Conservation (phyloP, 2,113 vertebrate species). For the Panthera uncia region DNA sequence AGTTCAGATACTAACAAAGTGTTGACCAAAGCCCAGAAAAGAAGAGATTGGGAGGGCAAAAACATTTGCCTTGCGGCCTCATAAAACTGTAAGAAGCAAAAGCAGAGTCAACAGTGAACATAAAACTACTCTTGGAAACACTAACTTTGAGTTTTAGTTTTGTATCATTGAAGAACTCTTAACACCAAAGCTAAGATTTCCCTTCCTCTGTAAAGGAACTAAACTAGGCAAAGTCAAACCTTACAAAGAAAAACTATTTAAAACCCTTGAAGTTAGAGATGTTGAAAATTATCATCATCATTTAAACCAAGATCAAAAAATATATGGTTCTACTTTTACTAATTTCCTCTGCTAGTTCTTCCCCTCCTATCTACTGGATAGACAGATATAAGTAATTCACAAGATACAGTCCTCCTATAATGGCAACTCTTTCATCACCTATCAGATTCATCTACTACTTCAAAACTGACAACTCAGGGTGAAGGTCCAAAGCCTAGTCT, state of each 20-base stretch:
- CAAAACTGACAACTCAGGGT: background rate
- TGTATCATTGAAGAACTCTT: background rate
- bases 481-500: background rate
- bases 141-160: slow-evolving; percentile 26
- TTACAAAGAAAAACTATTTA: slow-evolving; percentile 24
- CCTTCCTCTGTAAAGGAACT: background rate
- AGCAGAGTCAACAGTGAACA: background rate
- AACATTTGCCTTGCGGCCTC: background rate
- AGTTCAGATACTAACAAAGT: slow-evolving; percentile 17
- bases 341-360: background rate
- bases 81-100: slow-evolving; percentile 24
- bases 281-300: slow-evolving; percentile 20
- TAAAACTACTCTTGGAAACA: background rate
- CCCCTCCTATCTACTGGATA: background rate
- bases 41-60: background rate
- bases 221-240: slow-evolving; percentile 29
- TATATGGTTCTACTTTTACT: background rate
- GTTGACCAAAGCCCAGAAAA: background rate
- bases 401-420: background rate
- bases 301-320: slow-evolving; percentile 41
- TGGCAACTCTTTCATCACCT: background rate
- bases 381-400: background rate
- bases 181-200: slow-evolving; percentile 31
- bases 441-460: background rate
- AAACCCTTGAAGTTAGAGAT: background rate